A percentile compares a stretch with the other conserved stretches of the same genome.
Conservation (phyloP, 2,797 vertebrate genomes). For the Melanotaenia maccullochi region DNA sequence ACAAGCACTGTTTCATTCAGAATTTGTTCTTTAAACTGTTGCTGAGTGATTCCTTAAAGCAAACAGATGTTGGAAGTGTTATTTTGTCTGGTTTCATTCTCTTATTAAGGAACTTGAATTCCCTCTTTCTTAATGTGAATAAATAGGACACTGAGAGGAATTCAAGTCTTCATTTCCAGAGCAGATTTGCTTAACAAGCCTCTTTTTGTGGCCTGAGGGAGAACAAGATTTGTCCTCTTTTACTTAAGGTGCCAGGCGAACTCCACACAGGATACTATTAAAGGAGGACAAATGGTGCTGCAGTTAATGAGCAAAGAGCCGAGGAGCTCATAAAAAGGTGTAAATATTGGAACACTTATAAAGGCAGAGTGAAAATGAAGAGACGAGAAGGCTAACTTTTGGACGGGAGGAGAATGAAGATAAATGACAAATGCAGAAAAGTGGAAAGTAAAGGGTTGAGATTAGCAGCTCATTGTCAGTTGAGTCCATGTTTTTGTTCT, state of each 20-base stretch:
- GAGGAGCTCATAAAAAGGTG: slow-evolving; percentile 36
- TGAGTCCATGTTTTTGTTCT: background rate
- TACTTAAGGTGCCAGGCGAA: slow-evolving; percentile 64
- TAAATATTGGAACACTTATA: slow-evolving; percentile 48
- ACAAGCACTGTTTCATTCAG: slow-evolving; percentile 5
- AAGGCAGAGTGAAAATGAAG: slow-evolving; percentile 1
- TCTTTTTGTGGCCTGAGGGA: slow-evolving; percentile 55
- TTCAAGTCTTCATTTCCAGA: slow-evolving; percentile 71
- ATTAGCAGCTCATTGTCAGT: background rate
- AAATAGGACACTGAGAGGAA: slow-evolving; percentile 62
- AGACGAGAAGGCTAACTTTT: background rate
- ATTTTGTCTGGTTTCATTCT: background rate
- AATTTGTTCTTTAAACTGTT: slow-evolving; percentile 13
- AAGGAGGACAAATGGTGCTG: slow-evolving; percentile 60
- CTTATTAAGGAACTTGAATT: slow-evolving; percentile 13
- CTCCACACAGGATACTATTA: slow-evolving; percentile 58
- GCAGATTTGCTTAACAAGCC: slow-evolving; percentile 70
- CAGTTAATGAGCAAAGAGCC: slow-evolving; percentile 58
- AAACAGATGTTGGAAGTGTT: slow-evolving; percentile 3
- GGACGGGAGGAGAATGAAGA: background rate
- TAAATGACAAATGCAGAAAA: background rate
- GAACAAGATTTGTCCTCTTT: slow-evolving; percentile 53
- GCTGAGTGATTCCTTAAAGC: slow-evolving; percentile 3
- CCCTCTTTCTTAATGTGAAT: slow-evolving; percentile 26
- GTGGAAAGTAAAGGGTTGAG: background rate